A percentile compares a stretch with the other conserved stretches of the same genome.
Conservation (phyloP, 2,888 invertebrate species). For the Bruchidius siliquastri region DNA sequence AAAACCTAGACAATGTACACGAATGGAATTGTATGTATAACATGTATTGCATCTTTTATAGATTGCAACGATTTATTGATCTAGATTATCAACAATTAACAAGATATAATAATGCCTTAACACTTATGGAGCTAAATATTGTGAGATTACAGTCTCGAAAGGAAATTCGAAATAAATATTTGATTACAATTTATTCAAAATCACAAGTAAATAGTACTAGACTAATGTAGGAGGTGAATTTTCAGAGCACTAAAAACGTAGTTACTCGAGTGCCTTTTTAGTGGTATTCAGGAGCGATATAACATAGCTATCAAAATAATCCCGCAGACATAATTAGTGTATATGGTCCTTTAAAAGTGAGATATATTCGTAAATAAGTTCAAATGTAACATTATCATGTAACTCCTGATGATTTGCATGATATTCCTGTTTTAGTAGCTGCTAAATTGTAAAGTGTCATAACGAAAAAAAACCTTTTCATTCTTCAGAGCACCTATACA, state of each 20-base stretch:
- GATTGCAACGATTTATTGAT: slow-evolving; percentile 23
- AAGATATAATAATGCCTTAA: slow-evolving; percentile 8
- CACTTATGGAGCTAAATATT: neutral
- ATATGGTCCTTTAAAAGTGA: no score
- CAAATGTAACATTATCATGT: no score
- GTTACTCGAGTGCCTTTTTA: no score
- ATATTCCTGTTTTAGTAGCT: no score
- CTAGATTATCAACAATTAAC: slow-evolving; percentile 20
- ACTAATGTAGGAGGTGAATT: neutral
- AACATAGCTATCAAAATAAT: no score
- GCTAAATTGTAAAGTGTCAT: no score
- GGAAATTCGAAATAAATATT: neutral
- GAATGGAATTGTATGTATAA: neutral
- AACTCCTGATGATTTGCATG: no score
- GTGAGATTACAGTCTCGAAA: neutral
- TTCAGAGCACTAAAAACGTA: neutral
- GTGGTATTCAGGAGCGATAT: no score
- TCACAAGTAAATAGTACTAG: neutral
- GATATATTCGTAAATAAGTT: no score
- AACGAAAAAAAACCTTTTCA: no score
- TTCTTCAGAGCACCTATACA: no score
- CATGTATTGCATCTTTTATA: slow-evolving; percentile 12
- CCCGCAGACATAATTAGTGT: no score
- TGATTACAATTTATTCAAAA: neutral
- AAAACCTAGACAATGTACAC: slow-evolving; percentile 22